These are phyloP conservation scores for Akabosia matsudoensis DNA, from an alignment of 1,140 invertebrate genomes.

Conservation along the genomic window DNA sequence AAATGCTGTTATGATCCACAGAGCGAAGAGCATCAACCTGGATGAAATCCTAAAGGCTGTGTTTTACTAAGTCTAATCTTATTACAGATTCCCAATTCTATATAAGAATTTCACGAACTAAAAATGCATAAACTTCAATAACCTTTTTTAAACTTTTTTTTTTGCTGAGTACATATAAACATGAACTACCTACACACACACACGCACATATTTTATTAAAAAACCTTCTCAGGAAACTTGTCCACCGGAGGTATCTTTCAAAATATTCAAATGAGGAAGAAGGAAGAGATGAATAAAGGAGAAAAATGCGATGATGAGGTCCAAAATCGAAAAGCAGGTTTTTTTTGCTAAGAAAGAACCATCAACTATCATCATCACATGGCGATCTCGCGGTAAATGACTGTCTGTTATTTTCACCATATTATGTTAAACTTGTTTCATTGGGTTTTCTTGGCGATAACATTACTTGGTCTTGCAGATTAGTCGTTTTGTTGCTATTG, in stretches of 20 bases:
- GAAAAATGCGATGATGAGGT: background rate
- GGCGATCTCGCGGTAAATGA: background rate
- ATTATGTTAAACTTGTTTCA: background rate
- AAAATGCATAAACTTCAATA: no score
- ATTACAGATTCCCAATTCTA: no score
- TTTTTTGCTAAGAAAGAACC: background rate
- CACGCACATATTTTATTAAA: background rate
- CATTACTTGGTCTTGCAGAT: background rate
- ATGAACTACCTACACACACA: background rate
- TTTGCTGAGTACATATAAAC: no score
- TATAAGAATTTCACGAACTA: no score
- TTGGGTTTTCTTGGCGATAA: background rate
- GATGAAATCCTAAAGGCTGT: no score
- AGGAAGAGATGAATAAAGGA: background rate
- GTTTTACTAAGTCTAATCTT: no score
- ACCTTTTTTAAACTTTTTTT: no score
- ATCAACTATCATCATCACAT: background rate
- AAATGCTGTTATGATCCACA: no score
- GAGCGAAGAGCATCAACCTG: no score
- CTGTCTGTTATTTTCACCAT: constrained; percentile 3
- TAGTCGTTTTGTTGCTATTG: no score
- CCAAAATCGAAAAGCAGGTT: background rate
- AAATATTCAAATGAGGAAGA: background rate
- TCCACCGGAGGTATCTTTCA: background rate
- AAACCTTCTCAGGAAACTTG: constrained; percentile 1